Percentiles rank a stretch among this genome's conserved stretches.
Evolutionary conservation across 2,797 vertebrate species (phyloP).

Genomic region (Tinamus major): DNA sequence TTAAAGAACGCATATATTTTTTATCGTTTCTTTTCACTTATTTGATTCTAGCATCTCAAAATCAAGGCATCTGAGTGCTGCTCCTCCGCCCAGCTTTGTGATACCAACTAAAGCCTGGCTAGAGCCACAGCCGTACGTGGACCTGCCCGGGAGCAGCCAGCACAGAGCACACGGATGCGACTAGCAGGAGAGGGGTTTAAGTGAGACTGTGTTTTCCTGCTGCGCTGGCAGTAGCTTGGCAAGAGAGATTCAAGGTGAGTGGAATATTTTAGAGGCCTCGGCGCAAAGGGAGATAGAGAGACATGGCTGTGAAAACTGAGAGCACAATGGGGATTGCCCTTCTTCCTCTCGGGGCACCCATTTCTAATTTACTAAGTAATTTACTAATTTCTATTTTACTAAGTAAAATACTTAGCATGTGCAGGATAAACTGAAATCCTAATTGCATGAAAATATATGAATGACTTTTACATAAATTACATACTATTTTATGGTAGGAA

Average conservation of each 20-base stretch:
- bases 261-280: no score
- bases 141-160: slow-evolving; percentile 53
- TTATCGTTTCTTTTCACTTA: not conserved
- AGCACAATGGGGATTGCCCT: no score
- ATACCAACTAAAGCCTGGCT: not conserved
- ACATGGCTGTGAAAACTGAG: no score
- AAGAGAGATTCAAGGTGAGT: no score
- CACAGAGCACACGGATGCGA: not conserved
- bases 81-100: slow-evolving; percentile 10
- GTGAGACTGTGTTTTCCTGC: no score
- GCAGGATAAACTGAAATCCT: not conserved
- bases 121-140: not conserved
- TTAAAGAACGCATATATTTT: not conserved
- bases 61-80: not conserved
- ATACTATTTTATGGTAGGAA: not conserved
- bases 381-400: no score
- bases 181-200: no score
- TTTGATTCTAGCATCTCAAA: not conserved
- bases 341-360: not conserved
- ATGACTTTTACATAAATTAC: not conserved
- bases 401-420: not conserved
- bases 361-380: not conserved
- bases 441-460: not conserved
- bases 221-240: no score
- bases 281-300: no score